A percentile compares a stretch with the other conserved stretches of the same genome.
phyloP scores from a whole-genome alignment of 2,113 vertebrate species.

The Corythornis vintsioides region DNA sequence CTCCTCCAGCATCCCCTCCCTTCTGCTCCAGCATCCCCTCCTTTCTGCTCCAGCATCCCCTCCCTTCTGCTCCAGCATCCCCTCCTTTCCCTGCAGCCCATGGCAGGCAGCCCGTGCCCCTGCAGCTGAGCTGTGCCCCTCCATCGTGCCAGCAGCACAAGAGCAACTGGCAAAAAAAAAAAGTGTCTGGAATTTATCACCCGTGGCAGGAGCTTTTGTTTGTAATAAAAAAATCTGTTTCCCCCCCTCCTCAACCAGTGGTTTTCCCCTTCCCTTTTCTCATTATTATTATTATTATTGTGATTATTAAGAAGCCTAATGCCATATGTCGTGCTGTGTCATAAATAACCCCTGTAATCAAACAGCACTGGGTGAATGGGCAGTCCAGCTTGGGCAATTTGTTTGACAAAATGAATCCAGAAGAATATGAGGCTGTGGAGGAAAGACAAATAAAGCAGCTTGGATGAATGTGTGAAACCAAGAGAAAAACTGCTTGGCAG shows the following conservation, averaged over 20 bases:
- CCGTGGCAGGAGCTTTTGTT: constrained; percentile 23
- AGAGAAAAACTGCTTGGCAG: constrained; percentile 52
- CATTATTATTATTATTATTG: constrained; percentile 57
- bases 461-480: constrained; percentile 65
- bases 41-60: no score
- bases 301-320: constrained; percentile 60
- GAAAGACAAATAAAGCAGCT: constrained; percentile 62
- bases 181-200: constrained; percentile 57
- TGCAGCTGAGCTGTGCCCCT: neutral
- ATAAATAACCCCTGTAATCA: constrained; percentile 64
- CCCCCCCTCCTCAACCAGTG: neutral
- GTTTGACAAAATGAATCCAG: constrained; percentile 61
- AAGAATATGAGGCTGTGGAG: constrained; percentile 48
- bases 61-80: no score
- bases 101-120: neutral
- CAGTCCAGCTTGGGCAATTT: constrained; percentile 55
- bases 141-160: neutral
- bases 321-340: constrained; percentile 53
- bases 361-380: constrained; percentile 54
- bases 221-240: constrained; percentile 24
- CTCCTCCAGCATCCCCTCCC: no score
- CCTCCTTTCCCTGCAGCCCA: no score
- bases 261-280: constrained; percentile 4
- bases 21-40: no score
- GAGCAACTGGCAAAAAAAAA: neutral